Conservation (phyloP, 2,888 invertebrate genomes). For the Cactoblastis cactorum region DNA sequence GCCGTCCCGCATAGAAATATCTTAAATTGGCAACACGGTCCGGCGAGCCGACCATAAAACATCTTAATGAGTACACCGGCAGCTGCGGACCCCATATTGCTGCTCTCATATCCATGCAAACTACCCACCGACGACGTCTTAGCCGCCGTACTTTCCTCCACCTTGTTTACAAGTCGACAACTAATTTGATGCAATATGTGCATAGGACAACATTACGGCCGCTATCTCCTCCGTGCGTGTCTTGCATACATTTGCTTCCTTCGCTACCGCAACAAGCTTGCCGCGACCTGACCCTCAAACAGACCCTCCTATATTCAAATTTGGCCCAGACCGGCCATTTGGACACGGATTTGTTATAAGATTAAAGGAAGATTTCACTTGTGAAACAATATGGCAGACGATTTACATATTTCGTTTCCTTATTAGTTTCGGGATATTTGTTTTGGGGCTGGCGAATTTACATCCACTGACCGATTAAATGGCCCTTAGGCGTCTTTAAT, state of each 20-base stretch:
- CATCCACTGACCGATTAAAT: conserved; percentile 80
- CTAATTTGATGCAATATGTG: conserved; percentile 81
- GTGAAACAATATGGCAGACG: conserved; percentile 78
- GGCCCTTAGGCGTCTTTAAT: conserved; percentile 80
- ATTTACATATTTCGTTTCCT: conserved; percentile 80
- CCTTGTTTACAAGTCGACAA: conserved; percentile 78
- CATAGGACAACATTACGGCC: conserved; percentile 77
- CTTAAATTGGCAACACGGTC: conserved; percentile 79
- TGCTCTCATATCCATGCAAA: conserved; percentile 80
- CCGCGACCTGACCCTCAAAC: conserved; percentile 63
- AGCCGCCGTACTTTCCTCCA: conserved; percentile 72
- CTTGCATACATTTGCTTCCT: conserved; percentile 75
- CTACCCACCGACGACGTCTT: conserved; percentile 73
- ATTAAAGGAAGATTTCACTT: conserved; percentile 81
- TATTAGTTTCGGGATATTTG: conserved; percentile 80
- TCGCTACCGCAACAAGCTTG: conserved; percentile 56
- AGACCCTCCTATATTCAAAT: conserved; percentile 77
- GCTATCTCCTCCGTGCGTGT: conserved; percentile 75
- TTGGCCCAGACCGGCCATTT: conserved; percentile 74
- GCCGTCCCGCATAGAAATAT: conserved; percentile 78
- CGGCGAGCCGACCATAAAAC: conserved; percentile 78
- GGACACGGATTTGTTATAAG: conserved; percentile 81
- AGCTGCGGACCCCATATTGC: conserved; percentile 78
- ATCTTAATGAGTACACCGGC: conserved; percentile 80
- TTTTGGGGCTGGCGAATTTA: conserved; percentile 77